Evolutionary conservation across 2,113 vertebrate species (phyloP).

Genomic region (Percopsis transmontana): DNA sequence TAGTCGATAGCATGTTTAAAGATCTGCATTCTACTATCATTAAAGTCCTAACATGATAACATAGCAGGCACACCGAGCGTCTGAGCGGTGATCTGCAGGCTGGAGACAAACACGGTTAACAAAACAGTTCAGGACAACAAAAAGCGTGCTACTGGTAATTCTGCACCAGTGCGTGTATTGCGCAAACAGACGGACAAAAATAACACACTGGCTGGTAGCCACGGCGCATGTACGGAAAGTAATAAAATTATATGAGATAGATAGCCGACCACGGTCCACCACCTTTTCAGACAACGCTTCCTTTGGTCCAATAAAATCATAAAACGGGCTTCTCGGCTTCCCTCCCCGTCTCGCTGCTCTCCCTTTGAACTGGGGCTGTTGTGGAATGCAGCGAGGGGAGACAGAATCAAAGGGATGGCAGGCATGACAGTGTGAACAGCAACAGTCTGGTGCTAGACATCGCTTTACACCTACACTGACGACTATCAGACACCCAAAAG

Average conservation of each 20-base stretch:
- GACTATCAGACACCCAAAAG: not conserved
- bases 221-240: slow-evolving; percentile 11
- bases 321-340: slow-evolving; percentile 64
- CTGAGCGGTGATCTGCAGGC: too few relatives aligned
- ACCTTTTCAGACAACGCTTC: slow-evolving; percentile 67
- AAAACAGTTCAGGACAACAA: too few relatives aligned
- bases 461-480: slow-evolving; percentile 54
- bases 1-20: too few relatives aligned
- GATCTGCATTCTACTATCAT: too few relatives aligned
- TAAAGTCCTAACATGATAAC: too few relatives aligned
- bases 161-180: too few relatives aligned
- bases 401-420: slow-evolving; percentile 50
- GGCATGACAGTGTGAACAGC: slow-evolving; percentile 71
- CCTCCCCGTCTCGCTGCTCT: slow-evolving; percentile 48
- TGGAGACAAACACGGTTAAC: too few relatives aligned
- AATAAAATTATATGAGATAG: slow-evolving; percentile 31
- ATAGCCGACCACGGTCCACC: slow-evolving; percentile 52
- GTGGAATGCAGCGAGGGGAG: slow-evolving; percentile 54
- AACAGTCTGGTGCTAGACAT: slow-evolving; percentile 74
- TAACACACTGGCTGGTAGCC: not conserved
- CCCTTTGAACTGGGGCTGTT: slow-evolving; percentile 63
- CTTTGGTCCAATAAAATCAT: slow-evolving; percentile 80
- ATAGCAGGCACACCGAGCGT: too few relatives aligned
- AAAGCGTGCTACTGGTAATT: too few relatives aligned
- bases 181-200: too few relatives aligned